Percentiles rank a stretch among this genome's conserved stretches.
These are phyloP conservation scores for Ochropacha duplaris DNA, from an alignment of 2,888 invertebrate species.

Conservation along the genomic window DNA sequence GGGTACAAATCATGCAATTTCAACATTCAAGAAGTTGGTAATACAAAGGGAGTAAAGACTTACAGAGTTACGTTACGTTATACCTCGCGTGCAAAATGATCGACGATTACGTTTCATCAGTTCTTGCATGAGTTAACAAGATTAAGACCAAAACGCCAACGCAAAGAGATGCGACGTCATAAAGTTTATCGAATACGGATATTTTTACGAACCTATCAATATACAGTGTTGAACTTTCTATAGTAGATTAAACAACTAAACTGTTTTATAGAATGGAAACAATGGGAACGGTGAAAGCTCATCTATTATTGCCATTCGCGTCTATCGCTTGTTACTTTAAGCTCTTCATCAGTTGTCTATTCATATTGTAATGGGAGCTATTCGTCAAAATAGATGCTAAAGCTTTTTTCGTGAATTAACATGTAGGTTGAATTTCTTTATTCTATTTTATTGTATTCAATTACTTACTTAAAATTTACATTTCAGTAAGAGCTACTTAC, in stretches of 20 bases:
- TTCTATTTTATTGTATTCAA: too few species aligned
- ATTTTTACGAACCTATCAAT: constrained; percentile 21
- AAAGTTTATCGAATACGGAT: not conserved
- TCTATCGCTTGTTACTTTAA: constrained; percentile 34
- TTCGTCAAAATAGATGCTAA: constrained; percentile 32
- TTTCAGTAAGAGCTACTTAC: not conserved
- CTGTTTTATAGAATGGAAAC: constrained; percentile 60
- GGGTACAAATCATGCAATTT: not conserved
- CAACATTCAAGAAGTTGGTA: not conserved
- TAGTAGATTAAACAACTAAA: constrained; percentile 59
- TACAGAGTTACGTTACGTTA: not conserved
- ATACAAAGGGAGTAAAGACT: not conserved
- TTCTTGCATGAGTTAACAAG: not conserved
- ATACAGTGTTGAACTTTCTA: constrained; percentile 65
- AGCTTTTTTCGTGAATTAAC: constrained; percentile 8
- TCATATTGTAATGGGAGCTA: constrained; percentile 36
- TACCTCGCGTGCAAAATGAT: not conserved
- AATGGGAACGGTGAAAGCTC: constrained; percentile 60
- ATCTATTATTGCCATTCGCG: constrained; percentile 45
- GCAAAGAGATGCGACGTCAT: not conserved
- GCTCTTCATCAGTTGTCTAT: constrained; percentile 43
- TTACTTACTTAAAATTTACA: too few species aligned
- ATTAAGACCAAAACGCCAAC: not conserved
- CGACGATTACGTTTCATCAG: not conserved
- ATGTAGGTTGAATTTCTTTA: not conserved